phyloP scores from a whole-genome alignment of 2,797 vertebrate species.

The Fundulus diaphanus region DNA sequence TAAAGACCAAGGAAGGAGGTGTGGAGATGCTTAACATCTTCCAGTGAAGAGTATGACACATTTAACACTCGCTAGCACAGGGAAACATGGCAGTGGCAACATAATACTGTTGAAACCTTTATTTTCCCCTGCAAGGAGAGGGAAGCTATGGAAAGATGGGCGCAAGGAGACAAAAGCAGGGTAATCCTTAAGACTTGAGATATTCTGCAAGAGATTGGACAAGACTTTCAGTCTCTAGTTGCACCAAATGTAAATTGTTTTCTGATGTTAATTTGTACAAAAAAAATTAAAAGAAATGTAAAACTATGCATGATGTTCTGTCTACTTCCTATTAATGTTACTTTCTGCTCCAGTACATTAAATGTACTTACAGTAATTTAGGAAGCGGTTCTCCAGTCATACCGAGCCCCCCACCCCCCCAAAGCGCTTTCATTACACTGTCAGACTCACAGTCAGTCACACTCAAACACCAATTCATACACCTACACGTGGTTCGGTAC shows the following conservation, averaged over 20 bases:
- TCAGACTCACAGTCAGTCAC: no score
- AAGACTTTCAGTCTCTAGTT: background rate
- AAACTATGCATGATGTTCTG: background rate
- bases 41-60: background rate
- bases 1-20: background rate
- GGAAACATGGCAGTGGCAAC: background rate
- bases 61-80: background rate
- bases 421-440: no score
- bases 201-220: background rate
- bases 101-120: background rate
- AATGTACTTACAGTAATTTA: background rate
- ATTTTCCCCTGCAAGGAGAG: background rate
- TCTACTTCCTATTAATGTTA: background rate
- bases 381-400: no score
- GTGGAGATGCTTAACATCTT: background rate
- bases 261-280: background rate
- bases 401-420: no score
- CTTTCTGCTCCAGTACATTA: background rate
- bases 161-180: background rate
- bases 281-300: no score
- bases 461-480: background rate
- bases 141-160: background rate
- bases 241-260: background rate
- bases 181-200: background rate
- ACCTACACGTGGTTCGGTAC: no score